Evolutionary conservation across 2,113 vertebrate genomes (phyloP), one percentile per base, ranked within the genome.

Genomic region (Serilophus lunatus): DNA sequence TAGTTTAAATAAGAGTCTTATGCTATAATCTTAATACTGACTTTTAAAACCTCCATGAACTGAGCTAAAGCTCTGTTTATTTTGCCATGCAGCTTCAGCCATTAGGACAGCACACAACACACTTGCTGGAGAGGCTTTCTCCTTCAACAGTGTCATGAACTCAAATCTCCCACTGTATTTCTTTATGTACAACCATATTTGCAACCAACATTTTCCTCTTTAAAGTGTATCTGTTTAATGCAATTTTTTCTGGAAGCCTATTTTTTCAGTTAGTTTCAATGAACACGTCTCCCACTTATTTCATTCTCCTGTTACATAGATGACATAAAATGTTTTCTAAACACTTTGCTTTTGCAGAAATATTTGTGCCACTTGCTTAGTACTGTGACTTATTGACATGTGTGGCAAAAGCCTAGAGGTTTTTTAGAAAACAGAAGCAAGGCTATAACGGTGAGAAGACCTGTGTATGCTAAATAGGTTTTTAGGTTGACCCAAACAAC

Each of bases 321-420:
- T 1, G 17, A 56, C 12, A 45, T 14, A 13, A 65, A 69, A 49
- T 3, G 19, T 18, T 72, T 77, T n/a, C 81, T 77, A 77, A 90
- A 66, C 29, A 35, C 18, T 24, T 63, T 49, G 47, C 38, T 79
- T 78, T 61, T 1, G 12, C 9, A 26, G 40, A 57, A 85, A 15
- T 38, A 65, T 35, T 53, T 56, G 18, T 45, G 29, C 31, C 35
- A 35, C 51, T 33, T 53, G 9, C 15, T 69, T 15, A 57, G 60
- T 18, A 18, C 50, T n/a, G 3, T 29, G 26, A 57, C 12, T 66
- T 66, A 12, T 0, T 1, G 42, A 31, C 26, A 12, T 0, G 2
- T 1, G 36, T 13, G 33, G 12, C 0, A 7, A 1, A 78, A 86
- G 12, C 31, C 31, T 22, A 0, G 17, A 64, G 16, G 53, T n/a